Conservation (phyloP, 2,113 vertebrate species). For the Esox niger region DNA sequence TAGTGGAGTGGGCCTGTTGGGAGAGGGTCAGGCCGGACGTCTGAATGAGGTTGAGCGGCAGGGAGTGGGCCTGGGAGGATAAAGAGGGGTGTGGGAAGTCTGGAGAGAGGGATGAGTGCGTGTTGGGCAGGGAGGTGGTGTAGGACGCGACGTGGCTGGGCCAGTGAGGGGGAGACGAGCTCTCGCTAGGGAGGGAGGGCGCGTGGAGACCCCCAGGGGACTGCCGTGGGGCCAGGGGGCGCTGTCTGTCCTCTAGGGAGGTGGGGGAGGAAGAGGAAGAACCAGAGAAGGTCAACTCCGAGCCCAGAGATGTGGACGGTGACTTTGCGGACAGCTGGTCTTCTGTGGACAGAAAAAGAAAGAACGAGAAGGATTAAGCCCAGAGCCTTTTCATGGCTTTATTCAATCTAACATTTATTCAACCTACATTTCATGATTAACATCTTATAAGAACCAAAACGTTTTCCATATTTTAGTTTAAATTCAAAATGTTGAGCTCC, state of each 20-base stretch:
- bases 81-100: slow-evolving; percentile 76
- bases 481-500: not conserved
- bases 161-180: slow-evolving; percentile 75
- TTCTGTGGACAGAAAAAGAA: slow-evolving; percentile 56
- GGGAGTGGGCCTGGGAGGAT: slow-evolving; percentile 74
- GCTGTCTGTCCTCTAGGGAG: slow-evolving; percentile 73
- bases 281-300: slow-evolving; percentile 71
- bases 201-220: slow-evolving; percentile 76
- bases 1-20: slow-evolving; percentile 66
- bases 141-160: slow-evolving; percentile 71
- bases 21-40: slow-evolving; percentile 53
- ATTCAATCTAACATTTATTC: slow-evolving; percentile 16
- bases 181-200: slow-evolving; percentile 76
- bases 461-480: not conserved
- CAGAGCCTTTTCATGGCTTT: slow-evolving; percentile 1
- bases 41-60: slow-evolving; percentile 58
- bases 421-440: slow-evolving; percentile 8
- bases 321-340: slow-evolving; percentile 74
- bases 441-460: not conserved
- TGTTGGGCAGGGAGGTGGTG: slow-evolving; percentile 71
- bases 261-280: slow-evolving; percentile 73
- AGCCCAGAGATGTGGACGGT: slow-evolving; percentile 69
- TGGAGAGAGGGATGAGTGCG: slow-evolving; percentile 77
- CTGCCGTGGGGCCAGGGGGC: slow-evolving; percentile 73
- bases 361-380: slow-evolving; percentile 16